Evolutionary conservation across 2,888 invertebrate genomes (phyloP).

Genomic region (Drosophila macrothrix): DNA sequence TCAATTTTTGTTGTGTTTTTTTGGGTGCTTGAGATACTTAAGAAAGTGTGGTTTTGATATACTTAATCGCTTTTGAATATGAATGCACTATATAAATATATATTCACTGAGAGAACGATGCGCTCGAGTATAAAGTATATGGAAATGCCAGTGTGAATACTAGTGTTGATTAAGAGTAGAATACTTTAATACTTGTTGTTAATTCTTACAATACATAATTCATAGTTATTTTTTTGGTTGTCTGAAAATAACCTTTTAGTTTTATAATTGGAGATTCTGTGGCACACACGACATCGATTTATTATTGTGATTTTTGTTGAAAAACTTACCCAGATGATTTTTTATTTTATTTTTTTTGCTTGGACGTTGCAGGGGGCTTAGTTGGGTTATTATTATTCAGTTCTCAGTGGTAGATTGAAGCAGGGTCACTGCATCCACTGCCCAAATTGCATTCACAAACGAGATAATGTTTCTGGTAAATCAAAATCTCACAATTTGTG

Average conservation of each 20-base stretch:
- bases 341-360: slow-evolving; percentile 31
- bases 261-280: slow-evolving; percentile 48
- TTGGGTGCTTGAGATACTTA: slow-evolving; percentile 62
- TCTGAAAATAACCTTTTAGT: slow-evolving; percentile 74
- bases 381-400: slow-evolving; percentile 37
- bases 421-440: slow-evolving; percentile 18
- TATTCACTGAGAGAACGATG: slow-evolving; percentile 61
- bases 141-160: slow-evolving; percentile 38
- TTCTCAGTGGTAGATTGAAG: slow-evolving; percentile 34
- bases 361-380: slow-evolving; percentile 59
- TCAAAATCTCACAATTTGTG: slow-evolving; percentile 50
- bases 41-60: slow-evolving; percentile 52
- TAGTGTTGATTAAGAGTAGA: slow-evolving; percentile 22
- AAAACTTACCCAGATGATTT: slow-evolving; percentile 75
- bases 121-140: slow-evolving; percentile 27
- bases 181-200: slow-evolving; percentile 13
- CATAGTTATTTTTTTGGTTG: slow-evolving; percentile 22
- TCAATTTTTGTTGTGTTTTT: slow-evolving; percentile 5
- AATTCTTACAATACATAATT: slow-evolving; percentile 13
- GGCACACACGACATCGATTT: slow-evolving; percentile 76
- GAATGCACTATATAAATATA: slow-evolving; percentile 22
- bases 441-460: slow-evolving; percentile 56
- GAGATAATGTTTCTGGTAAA: slow-evolving; percentile 29
- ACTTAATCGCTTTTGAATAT: slow-evolving; percentile 31
- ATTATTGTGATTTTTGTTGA: slow-evolving; percentile 57